Conservation (phyloP, 2,113 vertebrate genomes). For the Odobenus rosmarus region DNA sequence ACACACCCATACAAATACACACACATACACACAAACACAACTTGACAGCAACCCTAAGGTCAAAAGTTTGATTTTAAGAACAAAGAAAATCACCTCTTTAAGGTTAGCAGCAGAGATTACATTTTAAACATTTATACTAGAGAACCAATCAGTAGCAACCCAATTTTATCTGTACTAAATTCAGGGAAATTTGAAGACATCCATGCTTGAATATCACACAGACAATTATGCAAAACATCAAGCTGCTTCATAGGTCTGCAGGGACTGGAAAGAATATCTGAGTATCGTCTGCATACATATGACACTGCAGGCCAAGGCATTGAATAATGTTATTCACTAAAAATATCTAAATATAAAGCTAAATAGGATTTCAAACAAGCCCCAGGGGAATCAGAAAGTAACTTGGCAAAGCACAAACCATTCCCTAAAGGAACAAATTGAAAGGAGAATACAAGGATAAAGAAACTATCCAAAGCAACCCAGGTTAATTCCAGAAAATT, state of each 20-base stretch:
- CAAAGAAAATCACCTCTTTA: conserved; percentile 66
- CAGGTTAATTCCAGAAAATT: conserved; percentile 66
- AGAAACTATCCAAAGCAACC: conserved; percentile 46
- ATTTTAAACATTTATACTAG: conserved; percentile 67
- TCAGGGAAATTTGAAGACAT: conserved; percentile 81
- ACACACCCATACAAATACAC: background rate
- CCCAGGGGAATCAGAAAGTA: conserved; percentile 44
- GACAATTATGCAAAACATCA: conserved; percentile 83
- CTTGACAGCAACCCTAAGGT: conserved; percentile 60
- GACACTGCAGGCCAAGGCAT: conserved; percentile 64
- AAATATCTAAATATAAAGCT: conserved; percentile 78
- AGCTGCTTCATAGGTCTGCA: conserved; percentile 69
- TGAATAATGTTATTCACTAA: conserved; percentile 73
- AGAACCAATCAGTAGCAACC: conserved; percentile 79
- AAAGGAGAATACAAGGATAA: conserved; percentile 63
- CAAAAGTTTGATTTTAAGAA: conserved; percentile 50
- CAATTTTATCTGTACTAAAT: conserved; percentile 80
- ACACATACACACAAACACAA: background rate
- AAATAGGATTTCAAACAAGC: conserved; percentile 71
- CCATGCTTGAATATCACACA: conserved; percentile 80
- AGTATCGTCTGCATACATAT: conserved; percentile 65
- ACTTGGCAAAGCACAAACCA: conserved; percentile 57
- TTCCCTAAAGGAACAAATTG: conserved; percentile 57
- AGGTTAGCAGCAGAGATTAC: conserved; percentile 67
- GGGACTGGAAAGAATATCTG: conserved; percentile 74